Evolutionary conservation across 2,113 vertebrate species (phyloP), one percentile per base, ranked within the genome.

Genomic region (Thinocorus orbignyianus): DNA sequence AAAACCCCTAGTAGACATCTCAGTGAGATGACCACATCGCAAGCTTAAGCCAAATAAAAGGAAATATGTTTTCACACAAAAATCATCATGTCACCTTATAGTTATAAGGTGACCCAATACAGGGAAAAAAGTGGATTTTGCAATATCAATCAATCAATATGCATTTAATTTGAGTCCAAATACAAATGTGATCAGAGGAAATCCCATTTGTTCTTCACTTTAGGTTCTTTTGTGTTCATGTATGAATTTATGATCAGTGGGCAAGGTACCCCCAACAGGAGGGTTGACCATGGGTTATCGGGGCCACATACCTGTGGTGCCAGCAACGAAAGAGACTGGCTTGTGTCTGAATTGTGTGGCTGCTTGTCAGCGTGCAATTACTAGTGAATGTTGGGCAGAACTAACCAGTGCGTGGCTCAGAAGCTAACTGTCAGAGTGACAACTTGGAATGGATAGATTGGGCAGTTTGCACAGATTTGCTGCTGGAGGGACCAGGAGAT

Each of bases 401-500:
- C 17, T 42, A 51, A 23, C 33, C 42, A 65, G 15, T 51, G 26
- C 37, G 35, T 28, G 22, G 10, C 8, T 78, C 58, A 35, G 49
- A 58, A 71, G 26, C 6, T 41, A 42, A 15, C 4, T 44, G 31
- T 37, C 1, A 0, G 26, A 42, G 22, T 35, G 26, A 72, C 23
- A 39, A 48, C 41, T 31, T n/a, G 35, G 31, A 19, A 44, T 39
- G 49, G 20, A 33, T 10, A 77, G 62, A 69, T 1, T 3, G 68
- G 39, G 76, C 18, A 4, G 16, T 25, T 25, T 52, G 23, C 0
- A 19, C 0, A 0, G 19, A 6, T 39, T 52, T n/a, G 3, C 18
- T 52, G 5, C 14, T 71, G 41, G 22, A 76, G 8, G 17, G 17
- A 48, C 11, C 28, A 48, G 24, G 33, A 77, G 3, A 6, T 44